Conservation (phyloP, 2,797 vertebrate species). For the Bradypodion pumilum region DNA sequence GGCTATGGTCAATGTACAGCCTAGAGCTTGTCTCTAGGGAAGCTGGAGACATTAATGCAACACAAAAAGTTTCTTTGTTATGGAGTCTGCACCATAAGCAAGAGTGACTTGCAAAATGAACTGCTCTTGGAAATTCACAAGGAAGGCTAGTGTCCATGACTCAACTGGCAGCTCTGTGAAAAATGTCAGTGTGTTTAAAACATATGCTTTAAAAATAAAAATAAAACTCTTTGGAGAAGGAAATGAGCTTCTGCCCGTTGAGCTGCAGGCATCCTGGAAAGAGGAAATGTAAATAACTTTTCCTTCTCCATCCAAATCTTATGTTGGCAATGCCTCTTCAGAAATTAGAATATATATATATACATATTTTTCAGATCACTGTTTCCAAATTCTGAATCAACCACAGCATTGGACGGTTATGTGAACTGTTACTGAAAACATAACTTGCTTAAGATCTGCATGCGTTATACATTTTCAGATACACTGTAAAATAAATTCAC, state of each 20-base stretch:
- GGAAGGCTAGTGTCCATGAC: constrained; percentile 36
- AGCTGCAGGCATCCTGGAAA: background rate
- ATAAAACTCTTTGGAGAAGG: background rate
- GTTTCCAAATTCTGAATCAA: no score
- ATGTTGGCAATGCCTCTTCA: no score
- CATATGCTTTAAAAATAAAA: constrained; percentile 41
- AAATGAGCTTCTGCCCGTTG: background rate
- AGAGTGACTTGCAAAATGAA: constrained; percentile 58
- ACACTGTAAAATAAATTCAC: background rate
- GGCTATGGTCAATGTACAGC: constrained; percentile 48
- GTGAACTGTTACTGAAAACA: no score
- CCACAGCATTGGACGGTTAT: no score
- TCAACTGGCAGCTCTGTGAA: constrained; percentile 28
- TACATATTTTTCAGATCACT: no score
- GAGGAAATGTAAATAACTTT: background rate
- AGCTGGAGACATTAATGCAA: constrained; percentile 45
- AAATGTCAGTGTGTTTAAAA: constrained; percentile 49
- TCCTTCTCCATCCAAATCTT: no score
- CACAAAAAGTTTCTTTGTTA: constrained; percentile 48
- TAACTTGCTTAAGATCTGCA: no score
- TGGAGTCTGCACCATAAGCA: constrained; percentile 45
- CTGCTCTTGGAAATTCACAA: constrained; percentile 10
- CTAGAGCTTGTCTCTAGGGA: constrained; percentile 39
- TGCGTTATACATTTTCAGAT: background rate
- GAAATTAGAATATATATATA: no score